Evolutionary conservation across 2,113 vertebrate species (phyloP).

Genomic region (Xiphophorus couchianus): DNA sequence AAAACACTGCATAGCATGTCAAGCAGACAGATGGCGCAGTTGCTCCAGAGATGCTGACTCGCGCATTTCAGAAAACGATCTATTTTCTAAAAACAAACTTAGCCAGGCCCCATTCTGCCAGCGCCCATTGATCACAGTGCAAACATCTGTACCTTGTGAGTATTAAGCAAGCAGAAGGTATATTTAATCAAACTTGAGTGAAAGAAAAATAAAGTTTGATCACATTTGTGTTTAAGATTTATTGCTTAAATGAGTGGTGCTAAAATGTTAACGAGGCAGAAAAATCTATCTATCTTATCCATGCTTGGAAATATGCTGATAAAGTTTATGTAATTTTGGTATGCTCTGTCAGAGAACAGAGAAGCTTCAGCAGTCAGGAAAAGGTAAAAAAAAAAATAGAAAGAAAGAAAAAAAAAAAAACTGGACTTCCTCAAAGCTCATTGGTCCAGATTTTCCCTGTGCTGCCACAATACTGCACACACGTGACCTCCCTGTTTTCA

Average conservation of each 20-base stretch:
- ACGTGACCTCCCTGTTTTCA: conserved; percentile 79
- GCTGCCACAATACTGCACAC: conserved; percentile 77
- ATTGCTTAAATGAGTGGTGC: neutral
- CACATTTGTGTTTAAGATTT: neutral
- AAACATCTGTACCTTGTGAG: conserved; percentile 1
- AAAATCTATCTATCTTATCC: neutral
- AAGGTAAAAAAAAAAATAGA: conserved; percentile 36
- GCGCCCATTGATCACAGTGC: neutral
- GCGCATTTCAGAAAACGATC: conserved; percentile 33
- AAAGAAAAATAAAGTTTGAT: neutral
- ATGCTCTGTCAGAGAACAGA: conserved; percentile 19
- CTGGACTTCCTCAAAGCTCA: conserved; percentile 58
- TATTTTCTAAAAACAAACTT: conserved; percentile 55
- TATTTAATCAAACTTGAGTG: neutral
- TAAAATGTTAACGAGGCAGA: neutral
- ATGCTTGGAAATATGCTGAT: neutral
- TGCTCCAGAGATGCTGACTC: conserved; percentile 54
- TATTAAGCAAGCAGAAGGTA: neutral
- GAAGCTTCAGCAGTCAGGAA: conserved; percentile 50
- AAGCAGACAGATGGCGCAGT: conserved; percentile 69
- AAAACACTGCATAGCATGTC: conserved; percentile 15
- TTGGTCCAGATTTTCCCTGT: conserved; percentile 75
- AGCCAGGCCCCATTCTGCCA: conserved; percentile 32
- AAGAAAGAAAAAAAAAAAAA: conserved; percentile 10
- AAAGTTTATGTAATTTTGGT: conserved; percentile 36